A percentile compares a stretch with the other conserved stretches of the same genome.
These are phyloP conservation scores for Hycleus cichorii DNA, from an alignment of 1,140 invertebrate species.

Conservation along the genomic window DNA sequence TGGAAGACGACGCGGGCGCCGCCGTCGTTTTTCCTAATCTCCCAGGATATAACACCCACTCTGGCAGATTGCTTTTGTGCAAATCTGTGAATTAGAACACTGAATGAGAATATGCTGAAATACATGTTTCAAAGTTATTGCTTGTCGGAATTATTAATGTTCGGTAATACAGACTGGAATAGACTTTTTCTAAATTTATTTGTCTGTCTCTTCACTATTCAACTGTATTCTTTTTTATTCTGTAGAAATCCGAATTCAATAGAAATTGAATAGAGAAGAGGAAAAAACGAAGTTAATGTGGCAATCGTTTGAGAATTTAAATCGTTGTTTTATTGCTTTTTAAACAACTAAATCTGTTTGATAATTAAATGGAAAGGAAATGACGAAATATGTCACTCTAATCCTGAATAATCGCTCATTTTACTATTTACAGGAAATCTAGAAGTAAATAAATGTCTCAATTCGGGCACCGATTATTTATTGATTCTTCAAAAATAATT, in stretches of 20 bases:
- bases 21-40: no score
- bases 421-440: no score
- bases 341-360: background rate
- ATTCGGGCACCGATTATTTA: no score
- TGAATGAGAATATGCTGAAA: slow-evolving; percentile 28
- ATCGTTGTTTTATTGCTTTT: background rate
- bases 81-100: slow-evolving; percentile 18
- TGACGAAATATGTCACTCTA: no score
- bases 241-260: slow-evolving; percentile 9
- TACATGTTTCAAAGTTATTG: slow-evolving; percentile 32
- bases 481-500: no score
- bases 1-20: no score
- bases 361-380: background rate
- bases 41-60: slow-evolving; percentile 11
- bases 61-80: slow-evolving; percentile 19
- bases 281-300: background rate
- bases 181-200: slow-evolving; percentile 34
- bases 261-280: slow-evolving; percentile 17
- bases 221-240: slow-evolving; percentile 27
- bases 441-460: no score
- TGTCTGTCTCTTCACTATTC: slow-evolving; percentile 12
- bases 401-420: no score
- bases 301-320: background rate
- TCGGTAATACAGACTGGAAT: slow-evolving; percentile 31
- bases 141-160: slow-evolving; percentile 33